Conservation (phyloP, 2,888 invertebrate species). For the Drosophila siamana region DNA sequence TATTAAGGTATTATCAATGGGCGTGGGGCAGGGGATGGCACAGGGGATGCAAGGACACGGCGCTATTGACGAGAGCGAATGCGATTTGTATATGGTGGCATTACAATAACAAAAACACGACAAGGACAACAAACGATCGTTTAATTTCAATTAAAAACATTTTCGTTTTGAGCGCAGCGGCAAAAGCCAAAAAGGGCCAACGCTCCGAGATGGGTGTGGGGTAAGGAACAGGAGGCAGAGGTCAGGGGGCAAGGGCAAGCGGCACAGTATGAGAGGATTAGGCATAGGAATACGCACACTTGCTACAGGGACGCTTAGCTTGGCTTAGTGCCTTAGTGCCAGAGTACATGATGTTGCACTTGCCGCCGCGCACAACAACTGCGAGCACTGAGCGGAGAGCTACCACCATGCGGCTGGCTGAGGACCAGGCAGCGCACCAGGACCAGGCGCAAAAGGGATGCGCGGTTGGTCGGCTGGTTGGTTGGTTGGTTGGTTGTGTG, state of each 20-base stretch:
- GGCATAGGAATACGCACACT: slow-evolving; percentile 78
- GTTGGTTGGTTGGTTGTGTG: not conserved
- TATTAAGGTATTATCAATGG: slow-evolving; percentile 81
- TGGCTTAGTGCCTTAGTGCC: slow-evolving; percentile 78
- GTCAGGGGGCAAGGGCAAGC: not conserved
- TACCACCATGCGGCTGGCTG: slow-evolving; percentile 34
- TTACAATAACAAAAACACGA: slow-evolving; percentile 63
- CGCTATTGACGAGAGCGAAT: slow-evolving; percentile 62
- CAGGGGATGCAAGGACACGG: slow-evolving; percentile 30
- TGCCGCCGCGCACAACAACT: slow-evolving; percentile 72
- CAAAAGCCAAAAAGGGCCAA: slow-evolving; percentile 82
- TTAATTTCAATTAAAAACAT: slow-evolving; percentile 85
- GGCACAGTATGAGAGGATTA: slow-evolving; percentile 35
- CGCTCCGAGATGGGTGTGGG: slow-evolving; percentile 5
- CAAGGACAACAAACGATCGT: slow-evolving; percentile 81
- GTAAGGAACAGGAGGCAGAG: not conserved
- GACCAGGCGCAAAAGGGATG: slow-evolving; percentile 48
- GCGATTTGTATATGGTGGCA: slow-evolving; percentile 80
- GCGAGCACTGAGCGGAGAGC: not conserved
- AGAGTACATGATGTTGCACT: slow-evolving; percentile 83
- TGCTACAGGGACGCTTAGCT: slow-evolving; percentile 74
- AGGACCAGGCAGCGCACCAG: slow-evolving; percentile 34
- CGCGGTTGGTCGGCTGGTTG: slow-evolving; percentile 33
- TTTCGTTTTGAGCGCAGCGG: slow-evolving; percentile 68
- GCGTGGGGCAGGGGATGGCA: not conserved